phyloP scores from a whole-genome alignment of 1,140 invertebrate species.

The Cotesia chilonis region DNA sequence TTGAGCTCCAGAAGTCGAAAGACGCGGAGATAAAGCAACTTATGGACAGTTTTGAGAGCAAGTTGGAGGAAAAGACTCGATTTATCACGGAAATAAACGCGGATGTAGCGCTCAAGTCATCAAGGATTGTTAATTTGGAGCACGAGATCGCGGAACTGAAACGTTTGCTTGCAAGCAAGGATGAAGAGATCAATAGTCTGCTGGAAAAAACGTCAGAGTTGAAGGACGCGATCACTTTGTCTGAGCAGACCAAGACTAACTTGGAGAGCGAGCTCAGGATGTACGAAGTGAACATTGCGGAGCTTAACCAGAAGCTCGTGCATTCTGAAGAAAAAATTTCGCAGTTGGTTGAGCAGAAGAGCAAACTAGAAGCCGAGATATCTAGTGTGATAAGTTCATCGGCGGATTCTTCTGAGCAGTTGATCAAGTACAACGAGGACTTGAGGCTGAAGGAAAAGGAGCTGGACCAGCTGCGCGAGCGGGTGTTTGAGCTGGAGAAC shows the following conservation, averaged over 20 bases:
- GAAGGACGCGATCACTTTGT: conserved; percentile 54
- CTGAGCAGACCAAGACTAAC: conserved; percentile 59
- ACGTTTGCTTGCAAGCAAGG: conserved; percentile 54
- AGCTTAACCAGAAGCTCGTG: conserved; percentile 56
- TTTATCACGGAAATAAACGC: conserved; percentile 51
- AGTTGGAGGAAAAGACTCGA: conserved; percentile 53
- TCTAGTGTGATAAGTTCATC: conserved; percentile 58
- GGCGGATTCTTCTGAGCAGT: conserved; percentile 61
- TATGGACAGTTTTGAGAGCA: conserved; percentile 49
- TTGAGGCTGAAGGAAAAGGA: conserved; percentile 42
- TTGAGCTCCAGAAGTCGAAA: conserved; percentile 51
- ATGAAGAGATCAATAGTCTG: conserved; percentile 61
- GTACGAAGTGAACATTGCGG: conserved; percentile 53
- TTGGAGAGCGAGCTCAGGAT: conserved; percentile 54
- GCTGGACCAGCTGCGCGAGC: conserved; percentile 54
- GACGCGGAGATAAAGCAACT: conserved; percentile 51
- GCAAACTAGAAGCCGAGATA: conserved; percentile 63
- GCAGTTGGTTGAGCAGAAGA: conserved; percentile 57
- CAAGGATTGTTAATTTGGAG: conserved; percentile 50
- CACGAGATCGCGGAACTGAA: conserved; percentile 55
- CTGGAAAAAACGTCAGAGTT: conserved; percentile 59
- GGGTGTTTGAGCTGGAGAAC: conserved; percentile 63
- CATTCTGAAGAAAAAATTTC: conserved; percentile 58
- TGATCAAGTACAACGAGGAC: conserved; percentile 66
- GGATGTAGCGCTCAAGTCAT: conserved; percentile 48